These are phyloP conservation scores for Luperina testacea DNA, from an alignment of 2,888 invertebrate genomes.

Conservation along the genomic window DNA sequence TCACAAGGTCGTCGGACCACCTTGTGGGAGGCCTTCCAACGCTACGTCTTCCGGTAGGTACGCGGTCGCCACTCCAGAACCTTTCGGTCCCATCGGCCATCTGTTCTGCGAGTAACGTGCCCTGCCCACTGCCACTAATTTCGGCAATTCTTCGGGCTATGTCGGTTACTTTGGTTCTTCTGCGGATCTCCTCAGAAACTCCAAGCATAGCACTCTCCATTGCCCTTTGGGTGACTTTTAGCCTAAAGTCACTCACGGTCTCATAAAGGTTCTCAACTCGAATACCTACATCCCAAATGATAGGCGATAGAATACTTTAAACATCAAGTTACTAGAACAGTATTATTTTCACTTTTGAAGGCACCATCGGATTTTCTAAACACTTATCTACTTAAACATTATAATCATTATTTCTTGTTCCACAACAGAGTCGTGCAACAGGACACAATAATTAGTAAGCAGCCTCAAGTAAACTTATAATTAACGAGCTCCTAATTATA, in stretches of 20 bases:
- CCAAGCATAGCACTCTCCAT: too few species aligned
- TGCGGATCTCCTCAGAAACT: too few species aligned
- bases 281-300: background rate
- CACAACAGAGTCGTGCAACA: conserved; percentile 26
- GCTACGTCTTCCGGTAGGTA: too few species aligned
- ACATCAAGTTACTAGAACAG: background rate
- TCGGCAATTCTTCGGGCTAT: too few species aligned
- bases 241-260: background rate
- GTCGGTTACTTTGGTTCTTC: too few species aligned
- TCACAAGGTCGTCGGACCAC: too few species aligned
- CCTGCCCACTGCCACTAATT: too few species aligned
- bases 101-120: too few species aligned
- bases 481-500: conserved; percentile 56
- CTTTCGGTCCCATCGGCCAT: too few species aligned
- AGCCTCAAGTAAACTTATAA: conserved; percentile 45
- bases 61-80: too few species aligned
- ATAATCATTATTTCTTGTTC: conserved; percentile 27
- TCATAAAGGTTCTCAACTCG: background rate
- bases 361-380: background rate
- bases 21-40: too few species aligned
- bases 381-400: conserved; percentile 5
- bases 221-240: too few species aligned
- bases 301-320: background rate
- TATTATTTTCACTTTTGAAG: conserved; percentile 16
- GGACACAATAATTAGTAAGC: conserved; percentile 44